Evolutionary conservation across 2,888 invertebrate species (phyloP).

Genomic region (Alviniconcha strummeri): DNA sequence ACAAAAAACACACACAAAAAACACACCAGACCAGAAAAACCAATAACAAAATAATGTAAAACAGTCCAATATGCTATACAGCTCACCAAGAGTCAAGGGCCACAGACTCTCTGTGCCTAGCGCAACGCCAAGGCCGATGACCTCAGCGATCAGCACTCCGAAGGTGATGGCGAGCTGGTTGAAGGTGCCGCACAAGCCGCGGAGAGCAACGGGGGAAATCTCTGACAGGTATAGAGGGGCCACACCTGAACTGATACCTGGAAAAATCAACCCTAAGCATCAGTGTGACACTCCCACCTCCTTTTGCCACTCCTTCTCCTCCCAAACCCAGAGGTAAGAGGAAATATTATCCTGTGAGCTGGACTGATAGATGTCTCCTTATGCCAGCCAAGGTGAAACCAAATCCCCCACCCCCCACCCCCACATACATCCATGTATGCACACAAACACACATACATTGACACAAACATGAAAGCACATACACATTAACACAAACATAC

Average conservation of each 20-base stretch:
- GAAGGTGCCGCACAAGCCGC: constrained; percentile 90
- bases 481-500: no score
- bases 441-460: no score
- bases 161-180: constrained; percentile 92
- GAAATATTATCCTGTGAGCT: no score
- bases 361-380: no score
- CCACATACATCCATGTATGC: no score
- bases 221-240: constrained; percentile 92
- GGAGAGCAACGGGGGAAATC: constrained; percentile 86
- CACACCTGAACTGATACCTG: constrained; percentile 88
- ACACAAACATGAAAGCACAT: no score
- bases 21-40: background rate
- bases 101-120: constrained; percentile 82
- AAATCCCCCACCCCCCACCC: no score
- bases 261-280: constrained; percentile 28
- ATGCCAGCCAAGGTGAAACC: no score
- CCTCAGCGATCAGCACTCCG: constrained; percentile 86
- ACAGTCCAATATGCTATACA: background rate
- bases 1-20: background rate
- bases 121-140: constrained; percentile 81
- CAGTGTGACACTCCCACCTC: no score
- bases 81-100: constrained; percentile 82
- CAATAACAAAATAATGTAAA: background rate
- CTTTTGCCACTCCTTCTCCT: no score
- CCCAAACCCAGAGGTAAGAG: no score